Evolutionary conservation across 1,140 invertebrate genomes (phyloP), one percentile per base, ranked within the genome.

Genomic region (Neoseiulus cucumeris): DNA sequence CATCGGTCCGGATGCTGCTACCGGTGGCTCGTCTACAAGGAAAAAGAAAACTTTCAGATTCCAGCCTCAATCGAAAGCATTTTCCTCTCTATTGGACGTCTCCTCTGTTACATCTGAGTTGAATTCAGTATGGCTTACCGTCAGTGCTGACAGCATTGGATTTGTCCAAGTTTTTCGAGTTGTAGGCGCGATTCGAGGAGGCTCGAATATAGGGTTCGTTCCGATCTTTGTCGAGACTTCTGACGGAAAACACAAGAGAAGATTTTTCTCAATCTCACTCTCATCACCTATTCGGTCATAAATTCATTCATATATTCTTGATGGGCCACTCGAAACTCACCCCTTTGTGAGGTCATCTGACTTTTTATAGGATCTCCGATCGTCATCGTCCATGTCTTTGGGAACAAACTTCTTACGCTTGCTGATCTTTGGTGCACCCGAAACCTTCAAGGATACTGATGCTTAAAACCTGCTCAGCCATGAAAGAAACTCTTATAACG

Each of bases 401-500:
- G 51, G 51, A 18, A 59, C 51, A 59, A 59, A 17, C 51, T 59
- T 59, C 51, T 59, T 59, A 9, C 51, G 51, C 22, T 59, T 59
- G 4, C 17, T 59, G 17, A 59, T n/a, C 51, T 59, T 59, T 14
- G 51, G 51, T 33, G 51, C 51, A 25, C 33, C 22, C 14, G 33
- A 29, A 6, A 59, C 51, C 51, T 59, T 17, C 18, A 47, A 5
- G 4, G 45, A 14, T 5, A 28, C n/a, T n/a, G 45, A 28, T 14
- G 18, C 45, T 47, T 7, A 25, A 29, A n/a, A 17, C 14, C 12
- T 59, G 51, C 33, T 59, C 9, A 59, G 14, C 51, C 17, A 1
- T 25, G 22, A n/a, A n/a, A 47, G 28, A 47, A 22, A 20, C 45
- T 22, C 45, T 20, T 5, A 14, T 4, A 7, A 5, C 45, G 45